phyloP scores from a whole-genome alignment of 2,888 invertebrate species.

The Chrysotoxum bicinctum region DNA sequence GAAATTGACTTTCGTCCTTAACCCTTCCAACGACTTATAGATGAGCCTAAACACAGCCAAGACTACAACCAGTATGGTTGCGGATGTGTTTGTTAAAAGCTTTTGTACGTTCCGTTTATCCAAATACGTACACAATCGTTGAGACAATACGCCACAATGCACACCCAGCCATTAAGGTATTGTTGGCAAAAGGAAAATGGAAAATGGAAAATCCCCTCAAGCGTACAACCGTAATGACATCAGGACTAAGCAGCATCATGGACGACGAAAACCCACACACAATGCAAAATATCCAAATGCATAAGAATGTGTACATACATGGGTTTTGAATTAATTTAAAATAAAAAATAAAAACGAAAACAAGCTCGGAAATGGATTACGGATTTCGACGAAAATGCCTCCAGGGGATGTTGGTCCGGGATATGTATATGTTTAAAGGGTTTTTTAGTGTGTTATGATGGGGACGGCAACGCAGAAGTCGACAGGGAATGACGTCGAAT shows the following conservation, averaged over 20 bases:
- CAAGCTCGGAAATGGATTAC: conserved; percentile 21
- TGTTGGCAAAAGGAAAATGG: conserved; percentile 62
- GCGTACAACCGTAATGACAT: conserved; percentile 72
- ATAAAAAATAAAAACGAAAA: not conserved
- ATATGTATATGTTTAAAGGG: conserved; percentile 30
- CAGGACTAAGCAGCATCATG: conserved; percentile 65
- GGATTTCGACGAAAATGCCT: conserved; percentile 57
- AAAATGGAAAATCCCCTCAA: conserved; percentile 66
- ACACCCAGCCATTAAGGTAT: conserved; percentile 65
- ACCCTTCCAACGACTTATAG: conserved; percentile 53
- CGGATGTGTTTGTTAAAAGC: conserved; percentile 56
- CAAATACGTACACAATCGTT: conserved; percentile 51
- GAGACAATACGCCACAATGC: conserved; percentile 70
- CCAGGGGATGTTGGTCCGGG: conserved; percentile 12
- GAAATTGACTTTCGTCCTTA: conserved; percentile 57
- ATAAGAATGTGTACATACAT: conserved; percentile 45
- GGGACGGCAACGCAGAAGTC: conserved; percentile 9
- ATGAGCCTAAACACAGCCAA: conserved; percentile 54
- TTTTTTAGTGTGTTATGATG: not conserved
- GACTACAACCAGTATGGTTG: not conserved
- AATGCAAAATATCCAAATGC: conserved; percentile 46
- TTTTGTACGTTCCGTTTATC: conserved; percentile 47
- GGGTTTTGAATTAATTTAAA: conserved; percentile 38
- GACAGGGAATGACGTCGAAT: conserved; percentile 47
- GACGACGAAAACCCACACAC: conserved; percentile 35